These are phyloP conservation scores for Limosa lapponica DNA, from an alignment of 2,797 vertebrate genomes.

Conservation along the genomic window DNA sequence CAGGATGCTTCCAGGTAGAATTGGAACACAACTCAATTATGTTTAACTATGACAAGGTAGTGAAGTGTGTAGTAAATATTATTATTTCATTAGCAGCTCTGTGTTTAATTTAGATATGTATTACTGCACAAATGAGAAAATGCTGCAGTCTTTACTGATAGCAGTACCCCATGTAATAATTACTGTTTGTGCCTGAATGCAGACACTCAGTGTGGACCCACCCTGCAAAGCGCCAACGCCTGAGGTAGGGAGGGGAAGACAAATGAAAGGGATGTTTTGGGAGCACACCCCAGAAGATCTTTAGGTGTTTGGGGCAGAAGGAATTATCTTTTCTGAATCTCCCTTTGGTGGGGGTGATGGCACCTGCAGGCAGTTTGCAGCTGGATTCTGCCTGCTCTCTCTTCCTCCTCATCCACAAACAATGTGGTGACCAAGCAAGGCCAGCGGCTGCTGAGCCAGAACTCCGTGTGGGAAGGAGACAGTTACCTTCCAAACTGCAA, in stretches of 20 bases:
- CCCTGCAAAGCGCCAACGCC: background rate
- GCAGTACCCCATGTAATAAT: background rate
- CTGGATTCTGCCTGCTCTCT: background rate
- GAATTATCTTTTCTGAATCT: background rate
- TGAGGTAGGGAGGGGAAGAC: background rate
- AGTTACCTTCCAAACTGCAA: background rate
- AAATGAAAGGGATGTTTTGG: fast-evolving
- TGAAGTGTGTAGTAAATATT: constrained; percentile 46
- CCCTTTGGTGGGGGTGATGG: background rate
- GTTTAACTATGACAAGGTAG: constrained; percentile 13
- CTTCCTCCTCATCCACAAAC: background rate
- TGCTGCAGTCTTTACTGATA: background rate
- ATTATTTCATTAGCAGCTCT: constrained; percentile 34
- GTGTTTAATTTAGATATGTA: constrained; percentile 71
- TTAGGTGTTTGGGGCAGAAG: background rate
- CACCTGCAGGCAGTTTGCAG: background rate
- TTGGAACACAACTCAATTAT: constrained; percentile 33
- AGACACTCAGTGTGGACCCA: background rate
- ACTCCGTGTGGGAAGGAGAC: background rate
- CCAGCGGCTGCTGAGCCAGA: background rate
- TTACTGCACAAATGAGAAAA: constrained; percentile 38
- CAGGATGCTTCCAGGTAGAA: background rate
- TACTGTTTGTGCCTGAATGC: background rate
- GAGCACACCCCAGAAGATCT: background rate
- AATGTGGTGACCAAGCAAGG: background rate